A percentile compares a stretch with the other conserved stretches of the same genome.
phyloP scores from a whole-genome alignment of 2,113 vertebrate genomes.

The Benitochromis conjunctus region DNA sequence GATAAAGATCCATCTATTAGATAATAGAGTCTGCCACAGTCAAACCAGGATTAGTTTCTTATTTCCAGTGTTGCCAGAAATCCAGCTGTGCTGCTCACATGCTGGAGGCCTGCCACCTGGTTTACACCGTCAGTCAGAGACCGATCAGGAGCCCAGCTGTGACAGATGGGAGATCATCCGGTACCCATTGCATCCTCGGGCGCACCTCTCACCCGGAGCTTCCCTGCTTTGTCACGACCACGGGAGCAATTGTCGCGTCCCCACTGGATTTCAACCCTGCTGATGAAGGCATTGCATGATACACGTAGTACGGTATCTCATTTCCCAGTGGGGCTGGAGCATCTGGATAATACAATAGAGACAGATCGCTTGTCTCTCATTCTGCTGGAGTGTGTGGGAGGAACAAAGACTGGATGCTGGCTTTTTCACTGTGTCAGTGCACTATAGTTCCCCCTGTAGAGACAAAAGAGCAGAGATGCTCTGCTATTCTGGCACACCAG shows the following conservation, averaged over 20 bases:
- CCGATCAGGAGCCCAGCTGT: conserved; percentile 9
- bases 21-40: background rate
- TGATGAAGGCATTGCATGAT: conserved; percentile 23
- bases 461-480: conserved; percentile 42
- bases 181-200: background rate
- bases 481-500: background rate
- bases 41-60: background rate
- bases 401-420: conserved; percentile 54
- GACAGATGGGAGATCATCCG: conserved; percentile 1
- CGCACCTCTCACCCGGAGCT: background rate
- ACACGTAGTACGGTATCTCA: conserved; percentile 28
- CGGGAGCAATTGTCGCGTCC: background rate
- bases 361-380: conserved; percentile 48
- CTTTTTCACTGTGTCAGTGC: conserved; percentile 31
- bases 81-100: background rate
- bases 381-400: conserved; percentile 52
- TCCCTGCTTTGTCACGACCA: background rate
- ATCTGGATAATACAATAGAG: conserved; percentile 65
- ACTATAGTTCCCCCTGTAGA: conserved; percentile 29
- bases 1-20: background rate
- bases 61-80: background rate
- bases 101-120: background rate
- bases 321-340: conserved; percentile 50
- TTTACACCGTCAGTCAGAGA: background rate
- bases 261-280: conserved; percentile 3